These are phyloP conservation scores for Saimiri boliviensis DNA, from an alignment of 2,113 vertebrate genomes.

Conservation along the genomic window DNA sequence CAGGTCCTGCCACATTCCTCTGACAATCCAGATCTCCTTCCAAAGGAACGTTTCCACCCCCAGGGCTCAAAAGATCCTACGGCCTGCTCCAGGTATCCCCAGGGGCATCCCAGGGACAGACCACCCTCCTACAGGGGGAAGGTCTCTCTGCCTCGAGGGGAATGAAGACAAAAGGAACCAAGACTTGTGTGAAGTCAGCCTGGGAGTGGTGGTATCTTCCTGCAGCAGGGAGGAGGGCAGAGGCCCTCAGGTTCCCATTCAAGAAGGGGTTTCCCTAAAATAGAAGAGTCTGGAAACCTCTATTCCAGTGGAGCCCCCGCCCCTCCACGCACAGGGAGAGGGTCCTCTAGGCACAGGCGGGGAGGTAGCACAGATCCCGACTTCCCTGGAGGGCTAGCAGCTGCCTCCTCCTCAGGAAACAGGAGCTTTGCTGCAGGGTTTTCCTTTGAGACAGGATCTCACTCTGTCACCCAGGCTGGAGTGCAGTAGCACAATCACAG, in stretches of 20 bases:
- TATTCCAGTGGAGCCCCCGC: background rate
- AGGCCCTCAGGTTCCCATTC: background rate
- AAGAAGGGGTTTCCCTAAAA: background rate
- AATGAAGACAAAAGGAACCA: too few species aligned
- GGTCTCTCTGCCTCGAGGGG: background rate
- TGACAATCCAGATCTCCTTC: background rate
- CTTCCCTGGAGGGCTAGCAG: background rate
- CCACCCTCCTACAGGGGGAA: background rate
- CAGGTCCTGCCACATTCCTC: background rate
- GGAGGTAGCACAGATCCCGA: background rate
- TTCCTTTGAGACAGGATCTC: too few species aligned
- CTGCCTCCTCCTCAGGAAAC: background rate
- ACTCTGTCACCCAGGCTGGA: too few species aligned
- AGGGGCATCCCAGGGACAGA: fast-evolving
- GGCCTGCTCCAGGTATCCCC: background rate
- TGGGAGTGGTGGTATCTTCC: background rate
- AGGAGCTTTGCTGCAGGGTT: background rate
- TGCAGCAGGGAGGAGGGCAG: too few species aligned
- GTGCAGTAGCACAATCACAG: too few species aligned
- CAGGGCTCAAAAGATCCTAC: background rate
- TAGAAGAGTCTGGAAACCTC: background rate
- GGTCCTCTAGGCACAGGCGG: fast-evolving
- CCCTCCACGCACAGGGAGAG: background rate
- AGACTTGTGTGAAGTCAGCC: fast-evolving
- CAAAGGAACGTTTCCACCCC: background rate